phyloP scores from a whole-genome alignment of 2,113 vertebrate genomes.

The Ochotona curzoniae region DNA sequence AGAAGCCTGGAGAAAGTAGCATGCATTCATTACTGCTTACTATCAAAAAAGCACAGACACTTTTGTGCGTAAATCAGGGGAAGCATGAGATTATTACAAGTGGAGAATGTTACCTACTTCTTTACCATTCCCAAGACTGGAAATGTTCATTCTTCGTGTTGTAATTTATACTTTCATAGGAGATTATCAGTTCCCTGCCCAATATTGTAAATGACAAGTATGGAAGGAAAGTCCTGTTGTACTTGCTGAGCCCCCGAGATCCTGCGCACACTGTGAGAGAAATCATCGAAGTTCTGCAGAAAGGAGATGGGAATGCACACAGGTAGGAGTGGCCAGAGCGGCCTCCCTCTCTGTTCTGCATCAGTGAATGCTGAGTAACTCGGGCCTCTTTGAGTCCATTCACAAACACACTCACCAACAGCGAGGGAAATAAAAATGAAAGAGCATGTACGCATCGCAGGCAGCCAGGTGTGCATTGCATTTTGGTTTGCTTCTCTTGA shows the following conservation, averaged over 20 bases:
- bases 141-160: background rate
- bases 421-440: background rate
- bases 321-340: slow-evolving; percentile 85
- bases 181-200: slow-evolving; percentile 90
- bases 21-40: no score
- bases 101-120: background rate
- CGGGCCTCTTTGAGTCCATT: background rate
- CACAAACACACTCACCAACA: background rate
- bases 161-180: slow-evolving; percentile 84
- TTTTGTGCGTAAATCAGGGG: no score
- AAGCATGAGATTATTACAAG: no score
- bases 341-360: background rate
- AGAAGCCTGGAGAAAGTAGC: background rate
- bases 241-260: slow-evolving; percentile 94
- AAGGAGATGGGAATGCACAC: slow-evolving; percentile 92
- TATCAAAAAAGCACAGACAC: no score
- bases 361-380: background rate
- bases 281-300: slow-evolving; percentile 91
- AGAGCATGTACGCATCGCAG: background rate
- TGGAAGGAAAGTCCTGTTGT: slow-evolving; percentile 94
- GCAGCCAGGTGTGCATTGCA: background rate
- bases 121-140: background rate
- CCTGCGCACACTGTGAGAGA: slow-evolving; percentile 93
- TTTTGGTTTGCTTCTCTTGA: slow-evolving; percentile 49
- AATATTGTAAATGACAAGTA: slow-evolving; percentile 93